Evolutionary conservation across 2,797 vertebrate species (phyloP), one percentile per base, ranked within the genome.

Genomic region (Perodicticus potto): DNA sequence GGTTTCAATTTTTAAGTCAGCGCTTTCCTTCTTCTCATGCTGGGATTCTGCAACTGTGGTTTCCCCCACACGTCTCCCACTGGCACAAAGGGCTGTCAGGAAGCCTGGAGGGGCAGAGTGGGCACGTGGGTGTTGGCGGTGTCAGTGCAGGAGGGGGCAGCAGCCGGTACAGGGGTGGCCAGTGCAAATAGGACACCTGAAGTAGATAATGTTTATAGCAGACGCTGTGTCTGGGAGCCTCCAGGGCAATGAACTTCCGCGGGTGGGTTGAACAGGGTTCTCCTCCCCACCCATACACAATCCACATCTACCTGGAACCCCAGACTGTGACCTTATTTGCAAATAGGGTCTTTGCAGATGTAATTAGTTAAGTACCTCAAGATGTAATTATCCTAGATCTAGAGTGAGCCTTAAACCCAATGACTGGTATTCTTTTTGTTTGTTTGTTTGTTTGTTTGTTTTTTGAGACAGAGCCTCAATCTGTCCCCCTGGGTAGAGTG

Each of bases 1-100:
- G 86, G 93, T 96, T 98, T 97, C 97, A 80, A 53, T 92, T 93
- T 96, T 96, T 84, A 96, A 98, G 95, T 96, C 95, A 97, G 97
- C 96, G 94, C 97, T 98, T 98, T 82, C 76, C 95, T 89, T 95
- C 94, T 96, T 73, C 94, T 89, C 97, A 29, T 59, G 90, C 97
- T 95, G 96, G 94, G 97, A 96, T 97, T 94, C 96, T 97, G 95
- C 96, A 93, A 93, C 91, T 87, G 81, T 49, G 93, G 91, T 87
- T 94, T 82, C 93, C 96, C 89, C 53, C 0, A 0, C 2, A 2
- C 2, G 1, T 25, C 73, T 45, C 76, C 81, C 34, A 1, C 40
- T 2, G 5, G 40, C 73, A 14, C 0, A 0, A 0, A 0, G 53
- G 43, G 37, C 59, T 49, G 45, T 74, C 27, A 6, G 25, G 53